A percentile compares a stretch with the other conserved stretches of the same genome.
phyloP scores from a whole-genome alignment of 2,888 invertebrate species.

The Pristionchus fissidentatus region DNA sequence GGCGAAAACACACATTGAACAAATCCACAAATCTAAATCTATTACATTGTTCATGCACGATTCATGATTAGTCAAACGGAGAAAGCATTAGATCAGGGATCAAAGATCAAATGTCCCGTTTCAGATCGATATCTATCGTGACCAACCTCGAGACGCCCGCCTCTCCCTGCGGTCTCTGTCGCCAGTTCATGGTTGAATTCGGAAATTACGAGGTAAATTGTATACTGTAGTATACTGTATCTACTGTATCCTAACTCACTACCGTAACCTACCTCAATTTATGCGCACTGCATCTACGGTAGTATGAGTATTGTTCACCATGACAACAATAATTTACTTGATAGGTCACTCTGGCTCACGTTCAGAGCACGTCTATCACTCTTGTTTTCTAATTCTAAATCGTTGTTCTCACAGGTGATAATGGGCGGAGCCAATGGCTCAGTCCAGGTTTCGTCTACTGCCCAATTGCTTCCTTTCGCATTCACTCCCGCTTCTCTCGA shows the following conservation, averaged over 20 bases:
- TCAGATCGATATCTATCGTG: conserved; percentile 57
- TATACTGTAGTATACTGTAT: background rate
- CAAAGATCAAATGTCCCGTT: no score
- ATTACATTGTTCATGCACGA: no score
- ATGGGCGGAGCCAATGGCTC: conserved; percentile 33
- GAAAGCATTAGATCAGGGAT: no score
- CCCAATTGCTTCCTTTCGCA: conserved; percentile 64
- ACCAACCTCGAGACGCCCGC: conserved; percentile 63
- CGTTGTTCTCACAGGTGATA: conserved; percentile 3
- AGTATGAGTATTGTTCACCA: background rate
- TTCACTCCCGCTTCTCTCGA: conserved; percentile 66
- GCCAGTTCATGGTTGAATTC: conserved; percentile 73
- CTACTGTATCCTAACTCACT: background rate
- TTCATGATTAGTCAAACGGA: no score
- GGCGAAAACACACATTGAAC: no score
- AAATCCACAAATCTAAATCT: background rate
- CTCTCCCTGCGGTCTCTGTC: conserved; percentile 73
- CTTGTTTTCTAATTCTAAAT: background rate
- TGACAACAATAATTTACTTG: background rate
- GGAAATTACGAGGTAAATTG: conserved; percentile 65
- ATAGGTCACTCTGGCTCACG: background rate
- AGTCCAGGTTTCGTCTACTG: conserved; percentile 51
- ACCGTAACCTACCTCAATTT: background rate
- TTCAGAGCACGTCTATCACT: no score
- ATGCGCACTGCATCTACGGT: background rate